Conservation (phyloP, 1,140 invertebrate genomes). For the Brachionus plicatilis region DNA sequence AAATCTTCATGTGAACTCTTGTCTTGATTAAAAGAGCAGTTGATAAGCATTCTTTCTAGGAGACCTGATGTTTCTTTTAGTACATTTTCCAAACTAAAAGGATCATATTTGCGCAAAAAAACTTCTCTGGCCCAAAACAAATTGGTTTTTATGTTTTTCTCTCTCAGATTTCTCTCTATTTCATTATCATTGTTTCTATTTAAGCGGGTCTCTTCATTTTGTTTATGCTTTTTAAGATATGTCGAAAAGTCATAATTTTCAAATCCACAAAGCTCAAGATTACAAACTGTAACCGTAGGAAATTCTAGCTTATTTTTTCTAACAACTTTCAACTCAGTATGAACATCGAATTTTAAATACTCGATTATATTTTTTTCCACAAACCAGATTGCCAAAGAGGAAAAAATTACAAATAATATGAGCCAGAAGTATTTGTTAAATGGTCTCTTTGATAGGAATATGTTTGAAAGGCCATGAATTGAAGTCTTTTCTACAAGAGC, state of each 20-base stretch:
- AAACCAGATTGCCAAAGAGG: neutral
- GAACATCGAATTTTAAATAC: neutral
- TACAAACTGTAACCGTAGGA: conserved; percentile 29
- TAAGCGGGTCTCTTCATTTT: neutral
- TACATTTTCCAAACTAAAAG: neutral
- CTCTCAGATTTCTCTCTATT: neutral
- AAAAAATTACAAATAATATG: neutral
- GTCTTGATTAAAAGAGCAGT: neutral
- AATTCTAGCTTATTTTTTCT: neutral
- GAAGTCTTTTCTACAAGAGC: neutral
- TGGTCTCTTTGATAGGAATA: neutral
- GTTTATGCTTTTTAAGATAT: conserved; percentile 1
- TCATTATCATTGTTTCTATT: neutral
- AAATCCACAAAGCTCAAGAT: neutral
- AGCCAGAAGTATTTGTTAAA: conserved; percentile 15
- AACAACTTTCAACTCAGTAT: neutral
- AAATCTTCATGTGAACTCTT: neutral
- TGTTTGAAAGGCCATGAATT: neutral
- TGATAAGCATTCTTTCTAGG: neutral
- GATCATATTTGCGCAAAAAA: neutral
- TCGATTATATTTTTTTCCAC: neutral
- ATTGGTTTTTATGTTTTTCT: neutral
- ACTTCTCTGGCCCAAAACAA: conserved; percentile 15
- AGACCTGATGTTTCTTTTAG: neutral
- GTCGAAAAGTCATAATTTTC: neutral